A percentile compares a stretch with the other conserved stretches of the same genome.
Evolutionary conservation across 2,113 vertebrate species (phyloP).

Genomic region (Pithys albifrons): DNA sequence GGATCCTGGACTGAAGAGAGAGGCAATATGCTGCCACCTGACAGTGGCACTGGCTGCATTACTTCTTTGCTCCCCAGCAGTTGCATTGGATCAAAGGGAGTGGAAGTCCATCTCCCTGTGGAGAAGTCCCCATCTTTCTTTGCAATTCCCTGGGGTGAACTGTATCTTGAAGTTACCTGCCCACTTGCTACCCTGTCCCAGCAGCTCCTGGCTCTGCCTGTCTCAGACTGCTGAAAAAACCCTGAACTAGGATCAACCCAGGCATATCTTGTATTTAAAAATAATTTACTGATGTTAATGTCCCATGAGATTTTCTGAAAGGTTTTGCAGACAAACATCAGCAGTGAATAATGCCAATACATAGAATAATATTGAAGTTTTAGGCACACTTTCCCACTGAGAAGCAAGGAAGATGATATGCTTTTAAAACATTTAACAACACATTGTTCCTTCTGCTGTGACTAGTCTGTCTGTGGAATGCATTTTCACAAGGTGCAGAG

Average conservation of each 20-base stretch:
- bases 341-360: not conserved
- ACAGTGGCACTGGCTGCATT: not conserved
- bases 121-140: not conserved
- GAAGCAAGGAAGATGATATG: not conserved
- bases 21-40: not conserved
- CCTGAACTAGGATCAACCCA: not conserved
- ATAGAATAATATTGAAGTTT: not conserved
- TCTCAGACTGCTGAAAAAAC: not conserved
- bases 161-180: not conserved
- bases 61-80: not conserved
- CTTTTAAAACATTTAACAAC: not conserved
- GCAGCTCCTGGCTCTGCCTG: not conserved
- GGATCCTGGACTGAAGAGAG: not conserved
- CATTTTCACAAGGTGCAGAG: not conserved
- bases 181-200: not conserved
- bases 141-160: not conserved
- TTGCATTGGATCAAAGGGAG: not conserved
- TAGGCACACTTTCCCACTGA: not conserved
- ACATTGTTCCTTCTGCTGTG: not conserved
- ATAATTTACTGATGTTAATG: not conserved
- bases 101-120: not conserved
- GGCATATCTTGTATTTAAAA: not conserved
- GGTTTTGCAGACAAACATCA: not conserved
- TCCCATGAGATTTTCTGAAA: not conserved
- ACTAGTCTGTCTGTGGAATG: not conserved